Percentiles rank a stretch among this genome's conserved stretches.
These are phyloP conservation scores for Dryococelus australis DNA, from an alignment of 2,888 invertebrate genomes.

Conservation along the genomic window DNA sequence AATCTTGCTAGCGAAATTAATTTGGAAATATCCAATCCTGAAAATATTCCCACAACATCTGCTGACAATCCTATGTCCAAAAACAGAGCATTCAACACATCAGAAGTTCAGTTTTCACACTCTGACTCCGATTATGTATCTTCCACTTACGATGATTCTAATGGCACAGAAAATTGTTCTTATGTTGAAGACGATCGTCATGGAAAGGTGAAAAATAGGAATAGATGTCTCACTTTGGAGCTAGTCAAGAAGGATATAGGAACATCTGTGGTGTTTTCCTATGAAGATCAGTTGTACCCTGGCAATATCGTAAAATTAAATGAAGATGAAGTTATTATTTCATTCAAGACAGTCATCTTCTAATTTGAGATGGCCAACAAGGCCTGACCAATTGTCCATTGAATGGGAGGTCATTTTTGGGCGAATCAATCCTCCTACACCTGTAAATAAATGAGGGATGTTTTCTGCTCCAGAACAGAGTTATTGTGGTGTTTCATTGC, in stretches of 20 bases:
- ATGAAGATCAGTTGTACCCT: neutral
- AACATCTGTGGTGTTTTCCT: neutral
- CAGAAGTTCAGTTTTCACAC: too few relatives aligned
- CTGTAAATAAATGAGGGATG: neutral
- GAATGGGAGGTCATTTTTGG: neutral
- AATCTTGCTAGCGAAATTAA: neutral
- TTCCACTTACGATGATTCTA: too few relatives aligned
- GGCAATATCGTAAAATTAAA: neutral
- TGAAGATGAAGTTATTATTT: neutral
- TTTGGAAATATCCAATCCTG: neutral
- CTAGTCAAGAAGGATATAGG: too few relatives aligned
- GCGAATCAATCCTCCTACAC: neutral
- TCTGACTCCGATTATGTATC: too few relatives aligned
- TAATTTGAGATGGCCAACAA: neutral
- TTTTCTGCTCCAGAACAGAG: neutral
- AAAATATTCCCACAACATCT: neutral
- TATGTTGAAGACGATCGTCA: neutral
- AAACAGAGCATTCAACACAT: neutral
- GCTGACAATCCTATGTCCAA: neutral
- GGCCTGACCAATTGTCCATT: neutral
- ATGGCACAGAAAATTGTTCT: neutral
- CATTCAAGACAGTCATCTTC: neutral
- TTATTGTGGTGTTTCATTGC: neutral
- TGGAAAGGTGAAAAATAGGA: neutral
- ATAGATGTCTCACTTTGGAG: too few relatives aligned